Percentiles rank a stretch among this genome's conserved stretches.
phyloP scores from a whole-genome alignment of 2,797 vertebrate species.

The Manis crassicaudata region DNA sequence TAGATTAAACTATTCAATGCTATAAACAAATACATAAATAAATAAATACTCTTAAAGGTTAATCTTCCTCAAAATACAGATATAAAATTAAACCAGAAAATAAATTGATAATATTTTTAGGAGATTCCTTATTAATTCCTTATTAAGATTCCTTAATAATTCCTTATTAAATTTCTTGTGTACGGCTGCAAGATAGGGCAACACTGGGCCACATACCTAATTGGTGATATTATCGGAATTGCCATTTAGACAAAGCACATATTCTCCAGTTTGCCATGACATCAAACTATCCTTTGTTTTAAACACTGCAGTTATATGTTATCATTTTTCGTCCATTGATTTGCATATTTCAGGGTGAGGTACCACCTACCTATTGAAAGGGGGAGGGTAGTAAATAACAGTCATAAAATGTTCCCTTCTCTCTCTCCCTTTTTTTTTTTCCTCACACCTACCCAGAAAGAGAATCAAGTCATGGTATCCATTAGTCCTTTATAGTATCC shows the following conservation, averaged over 20 bases:
- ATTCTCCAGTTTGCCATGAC: not conserved
- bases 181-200: not conserved
- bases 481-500: not conserved
- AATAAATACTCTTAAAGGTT: not conserved
- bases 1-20: not conserved
- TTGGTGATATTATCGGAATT: not conserved
- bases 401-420: not conserved
- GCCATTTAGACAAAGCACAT: not conserved
- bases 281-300: not conserved
- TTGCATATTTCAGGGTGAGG: not conserved
- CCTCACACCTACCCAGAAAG: not conserved
- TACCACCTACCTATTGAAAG: not conserved
- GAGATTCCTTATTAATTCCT: not conserved
- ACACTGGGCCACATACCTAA: not conserved
- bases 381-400: accelerated
- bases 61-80: not conserved
- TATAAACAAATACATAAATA: not conserved
- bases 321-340: not conserved
- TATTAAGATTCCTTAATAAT: too few relatives aligned
- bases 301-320: not conserved
- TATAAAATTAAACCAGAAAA: not conserved
- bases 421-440: not conserved
- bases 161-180: not conserved
- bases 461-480: not conserved
- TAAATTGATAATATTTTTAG: not conserved